Evolutionary conservation across 2,797 vertebrate species (phyloP).

Genomic region (Nyctibius grandis): DNA sequence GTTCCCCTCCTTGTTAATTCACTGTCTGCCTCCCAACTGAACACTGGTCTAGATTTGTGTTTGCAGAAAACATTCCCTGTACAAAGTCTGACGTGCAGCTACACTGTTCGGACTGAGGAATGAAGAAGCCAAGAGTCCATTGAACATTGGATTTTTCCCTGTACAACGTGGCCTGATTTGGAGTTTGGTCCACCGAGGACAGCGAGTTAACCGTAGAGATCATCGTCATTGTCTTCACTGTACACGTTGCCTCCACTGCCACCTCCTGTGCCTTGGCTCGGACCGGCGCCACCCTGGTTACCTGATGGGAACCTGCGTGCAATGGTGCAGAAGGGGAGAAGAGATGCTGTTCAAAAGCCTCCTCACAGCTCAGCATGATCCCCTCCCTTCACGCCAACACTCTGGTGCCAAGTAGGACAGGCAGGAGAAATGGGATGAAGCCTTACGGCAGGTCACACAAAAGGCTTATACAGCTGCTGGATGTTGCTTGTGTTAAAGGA

Average conservation of each 20-base stretch:
- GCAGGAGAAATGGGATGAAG: neutral
- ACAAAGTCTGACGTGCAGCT: conserved; percentile 73
- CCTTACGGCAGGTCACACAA: fast-evolving
- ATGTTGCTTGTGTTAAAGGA: fast-evolving
- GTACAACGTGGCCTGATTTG: conserved; percentile 78
- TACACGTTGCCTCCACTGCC: conserved; percentile 86
- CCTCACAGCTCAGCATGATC: neutral
- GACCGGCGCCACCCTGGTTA: conserved; percentile 87
- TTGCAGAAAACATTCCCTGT: conserved; percentile 68
- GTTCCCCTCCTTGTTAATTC: conserved; percentile 74
- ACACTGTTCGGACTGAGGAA: conserved; percentile 76
- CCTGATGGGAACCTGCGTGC: conserved; percentile 90
- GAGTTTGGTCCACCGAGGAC: conserved; percentile 71
- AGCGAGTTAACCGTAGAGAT: conserved; percentile 97
- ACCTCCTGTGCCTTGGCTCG: conserved; percentile 91
- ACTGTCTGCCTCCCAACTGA: conserved; percentile 60
- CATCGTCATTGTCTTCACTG: conserved; percentile 96
- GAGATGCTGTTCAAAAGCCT: neutral
- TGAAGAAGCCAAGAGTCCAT: conserved; percentile 91
- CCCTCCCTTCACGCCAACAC: fast-evolving
- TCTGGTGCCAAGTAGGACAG: fast-evolving
- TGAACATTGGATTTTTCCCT: conserved; percentile 86
- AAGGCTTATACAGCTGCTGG: neutral
- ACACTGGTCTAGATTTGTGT: conserved; percentile 36
- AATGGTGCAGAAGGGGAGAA: neutral